Conservation (phyloP, 2,888 invertebrate genomes). For the Agonopterix alstromeriana region DNA sequence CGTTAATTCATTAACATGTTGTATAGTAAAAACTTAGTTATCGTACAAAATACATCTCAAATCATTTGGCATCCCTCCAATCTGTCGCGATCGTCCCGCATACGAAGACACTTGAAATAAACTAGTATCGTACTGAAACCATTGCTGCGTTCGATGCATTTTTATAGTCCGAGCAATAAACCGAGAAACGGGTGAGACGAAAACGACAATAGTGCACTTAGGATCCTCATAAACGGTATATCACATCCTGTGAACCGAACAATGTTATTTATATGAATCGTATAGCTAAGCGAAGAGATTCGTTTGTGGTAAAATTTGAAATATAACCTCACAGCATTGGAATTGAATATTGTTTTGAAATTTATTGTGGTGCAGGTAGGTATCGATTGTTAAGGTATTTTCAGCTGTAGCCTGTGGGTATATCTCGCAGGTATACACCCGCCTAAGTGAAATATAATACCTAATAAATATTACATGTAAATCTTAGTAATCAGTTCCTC, state of each 20-base stretch:
- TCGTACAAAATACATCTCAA: not conserved
- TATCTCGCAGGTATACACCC: too few species aligned
- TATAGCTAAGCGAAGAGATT: conserved; percentile 1
- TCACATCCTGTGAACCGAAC: conserved; percentile 46
- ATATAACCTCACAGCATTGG: not conserved
- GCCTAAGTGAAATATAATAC: too few species aligned
- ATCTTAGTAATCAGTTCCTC: too few species aligned
- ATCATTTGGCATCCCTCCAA: conserved; percentile 6
- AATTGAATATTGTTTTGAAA: not conserved
- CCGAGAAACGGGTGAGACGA: conserved; percentile 35
- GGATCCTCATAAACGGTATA: conserved; percentile 63
- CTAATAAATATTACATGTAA: too few species aligned
- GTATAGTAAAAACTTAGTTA: too few species aligned
- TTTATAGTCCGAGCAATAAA: conserved; percentile 63
- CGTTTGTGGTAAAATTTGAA: conserved; percentile 1
- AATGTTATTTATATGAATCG: conserved; percentile 45
- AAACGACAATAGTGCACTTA: conserved; percentile 62
- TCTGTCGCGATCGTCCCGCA: conserved; percentile 7
- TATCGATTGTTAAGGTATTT: too few species aligned
- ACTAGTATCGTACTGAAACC: conserved; percentile 31
- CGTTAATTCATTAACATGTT: too few species aligned
- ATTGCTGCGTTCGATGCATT: conserved; percentile 64
- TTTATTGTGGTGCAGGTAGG: not conserved
- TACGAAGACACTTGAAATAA: conserved; percentile 23
- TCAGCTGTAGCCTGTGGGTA: too few species aligned